Conservation (phyloP, 1,140 invertebrate species). For the Parasteatoda tepidariorum region DNA sequence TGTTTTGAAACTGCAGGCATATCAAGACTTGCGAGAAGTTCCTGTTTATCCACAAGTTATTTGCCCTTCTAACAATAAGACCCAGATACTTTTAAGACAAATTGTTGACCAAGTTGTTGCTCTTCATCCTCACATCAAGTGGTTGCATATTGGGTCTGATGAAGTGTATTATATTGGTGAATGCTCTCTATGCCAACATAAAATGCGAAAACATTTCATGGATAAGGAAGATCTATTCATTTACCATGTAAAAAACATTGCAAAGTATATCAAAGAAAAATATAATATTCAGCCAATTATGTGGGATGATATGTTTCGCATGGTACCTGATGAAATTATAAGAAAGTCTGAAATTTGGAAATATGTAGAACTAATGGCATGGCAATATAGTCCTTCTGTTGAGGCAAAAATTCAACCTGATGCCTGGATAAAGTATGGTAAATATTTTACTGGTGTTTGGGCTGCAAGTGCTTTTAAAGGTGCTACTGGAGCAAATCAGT, state of each 20-base stretch:
- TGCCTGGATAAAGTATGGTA: conserved; percentile 71
- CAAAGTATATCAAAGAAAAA: conserved; percentile 69
- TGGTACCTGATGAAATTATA: conserved; percentile 65
- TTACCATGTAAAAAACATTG: conserved; percentile 70
- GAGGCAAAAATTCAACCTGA: conserved; percentile 66
- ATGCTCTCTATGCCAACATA: conserved; percentile 69
- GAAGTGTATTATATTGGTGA: conserved; percentile 70
- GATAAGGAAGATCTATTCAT: conserved; percentile 71
- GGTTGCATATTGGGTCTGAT: conserved; percentile 71
- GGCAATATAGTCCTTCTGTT: conserved; percentile 60
- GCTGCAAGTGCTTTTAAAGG: conserved; percentile 75
- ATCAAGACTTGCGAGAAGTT: conserved; percentile 72
- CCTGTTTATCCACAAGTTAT: conserved; percentile 71
- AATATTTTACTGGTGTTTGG: conserved; percentile 73
- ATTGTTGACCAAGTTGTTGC: conserved; percentile 73
- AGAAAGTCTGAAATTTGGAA: conserved; percentile 64
- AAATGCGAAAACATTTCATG: conserved; percentile 68
- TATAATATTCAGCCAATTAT: conserved; percentile 74
- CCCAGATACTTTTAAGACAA: conserved; percentile 70
- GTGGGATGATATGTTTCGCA: conserved; percentile 76
- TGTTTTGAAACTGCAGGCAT: conserved; percentile 72
- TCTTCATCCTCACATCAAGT: conserved; percentile 67
- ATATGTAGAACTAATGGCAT: conserved; percentile 65
- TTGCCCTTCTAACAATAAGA: conserved; percentile 70
- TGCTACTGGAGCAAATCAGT: conserved; percentile 67